A percentile compares a stretch with the other conserved stretches of the same genome.
These are phyloP conservation scores for Epirrhoe alternata DNA, from an alignment of 2,888 invertebrate genomes.

Conservation along the genomic window DNA sequence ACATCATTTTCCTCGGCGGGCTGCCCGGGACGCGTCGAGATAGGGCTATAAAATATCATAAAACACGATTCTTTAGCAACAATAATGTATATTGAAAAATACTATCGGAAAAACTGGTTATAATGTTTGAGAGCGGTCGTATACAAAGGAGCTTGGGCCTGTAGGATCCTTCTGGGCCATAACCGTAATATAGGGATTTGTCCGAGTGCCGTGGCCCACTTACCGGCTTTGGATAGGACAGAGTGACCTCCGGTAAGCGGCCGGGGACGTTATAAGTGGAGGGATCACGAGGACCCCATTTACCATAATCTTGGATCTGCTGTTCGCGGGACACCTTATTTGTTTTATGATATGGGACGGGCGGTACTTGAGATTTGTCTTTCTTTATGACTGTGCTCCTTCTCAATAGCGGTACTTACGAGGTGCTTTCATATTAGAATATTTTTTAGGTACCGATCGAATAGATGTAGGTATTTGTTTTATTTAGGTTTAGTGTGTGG, in stretches of 20 bases:
- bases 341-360: slow-evolving; percentile 42
- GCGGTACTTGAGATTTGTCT: slow-evolving; percentile 37
- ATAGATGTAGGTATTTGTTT: background rate
- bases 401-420: slow-evolving; percentile 27
- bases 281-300: slow-evolving; percentile 63
- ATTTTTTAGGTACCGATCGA: background rate
- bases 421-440: slow-evolving; percentile 21
- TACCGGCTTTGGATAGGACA: slow-evolving; percentile 67
- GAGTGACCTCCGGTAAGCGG: slow-evolving; percentile 59
- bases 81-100: slow-evolving; percentile 55
- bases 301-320: slow-evolving; percentile 67
- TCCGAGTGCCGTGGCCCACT: slow-evolving; percentile 69
- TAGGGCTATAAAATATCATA: slow-evolving; percentile 39
- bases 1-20: slow-evolving; percentile 33
- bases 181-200: slow-evolving; percentile 74
- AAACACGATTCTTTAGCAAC: slow-evolving; percentile 40
- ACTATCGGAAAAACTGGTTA: slow-evolving; percentile 57
- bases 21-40: slow-evolving; percentile 36
- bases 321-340: slow-evolving; percentile 46
- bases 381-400: slow-evolving; percentile 32
- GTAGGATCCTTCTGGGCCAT: slow-evolving; percentile 62
- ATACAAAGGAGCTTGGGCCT: slow-evolving; percentile 57
- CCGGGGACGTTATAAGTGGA: slow-evolving; percentile 67
- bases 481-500: too few species aligned
- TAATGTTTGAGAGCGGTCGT: slow-evolving; percentile 56